A percentile compares a stretch with the other conserved stretches of the same genome.
These are phyloP conservation scores for Cacoxenus indagator DNA, from an alignment of 2,888 invertebrate species.

Conservation along the genomic window DNA sequence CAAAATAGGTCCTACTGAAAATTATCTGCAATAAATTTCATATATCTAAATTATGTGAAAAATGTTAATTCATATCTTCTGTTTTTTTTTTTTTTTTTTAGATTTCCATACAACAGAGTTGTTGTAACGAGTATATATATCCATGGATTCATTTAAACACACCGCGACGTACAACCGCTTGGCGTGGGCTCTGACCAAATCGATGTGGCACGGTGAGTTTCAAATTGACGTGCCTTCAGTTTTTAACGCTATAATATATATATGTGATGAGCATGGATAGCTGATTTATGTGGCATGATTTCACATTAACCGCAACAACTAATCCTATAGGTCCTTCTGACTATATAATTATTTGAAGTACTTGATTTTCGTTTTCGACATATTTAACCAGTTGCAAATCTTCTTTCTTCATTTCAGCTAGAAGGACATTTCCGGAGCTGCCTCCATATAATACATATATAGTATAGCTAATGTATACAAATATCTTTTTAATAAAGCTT, in stretches of 20 bases:
- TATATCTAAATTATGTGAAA: background rate
- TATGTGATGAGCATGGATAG: constrained; percentile 36
- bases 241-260: too few species aligned
- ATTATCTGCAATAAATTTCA: background rate
- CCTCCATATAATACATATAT: too few species aligned
- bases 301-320: constrained; percentile 63
- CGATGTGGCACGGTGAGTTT: too few species aligned
- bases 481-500: too few species aligned
- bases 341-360: background rate
- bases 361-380: constrained; percentile 16
- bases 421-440: too few species aligned
- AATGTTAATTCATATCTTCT: background rate
- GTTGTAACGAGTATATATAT: too few species aligned
- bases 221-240: too few species aligned
- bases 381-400: constrained; percentile 17
- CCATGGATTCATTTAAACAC: too few species aligned
- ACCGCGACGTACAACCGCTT: too few species aligned
- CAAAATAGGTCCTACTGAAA: constrained; percentile 52
- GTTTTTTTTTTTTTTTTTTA: background rate
- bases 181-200: too few species aligned
- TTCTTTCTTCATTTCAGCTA: background rate
- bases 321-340: constrained; percentile 66
- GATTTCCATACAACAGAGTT: background rate
- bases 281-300: constrained; percentile 57
- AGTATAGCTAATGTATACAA: too few species aligned